Base-by-base conservation (phyloP, 1,140 invertebrate species). In the Rhizoglyphus robini region DNA sequence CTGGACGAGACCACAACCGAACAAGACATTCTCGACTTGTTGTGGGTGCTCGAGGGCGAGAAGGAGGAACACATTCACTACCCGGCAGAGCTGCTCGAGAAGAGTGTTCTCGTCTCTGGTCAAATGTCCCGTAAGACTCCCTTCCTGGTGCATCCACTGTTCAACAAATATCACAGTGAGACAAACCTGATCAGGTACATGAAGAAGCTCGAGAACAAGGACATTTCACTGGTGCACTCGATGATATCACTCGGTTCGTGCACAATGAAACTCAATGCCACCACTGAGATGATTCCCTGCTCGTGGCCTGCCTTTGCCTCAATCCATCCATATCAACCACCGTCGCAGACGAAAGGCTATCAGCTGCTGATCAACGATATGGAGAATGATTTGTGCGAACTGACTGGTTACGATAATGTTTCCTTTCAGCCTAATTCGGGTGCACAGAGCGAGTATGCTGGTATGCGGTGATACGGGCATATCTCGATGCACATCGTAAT, bases 201-300 rank as follows among this genome's bases (percentile, higher is more conserved):
- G 90, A 99, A 99, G 74, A 82, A 83, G 29, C 77, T 99, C 62
- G 96, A 99, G 77, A 99, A 99, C 73, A 98, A 96, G 78, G 96
- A 99, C 73, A 82, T 99, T 41, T 98, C 95, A 0, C 77, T 99
- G 15, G 94, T 97, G 0, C 96, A 99, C 75, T 97, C 93, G 0
- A 99, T 99, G 96, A 99, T 99, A 73, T 94, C 96, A 2, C 77
- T 99, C 73, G 96, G 96, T 20, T 99, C 95, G 0, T 99, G 96
- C 74, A 99, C 96, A 15, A 99, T 99, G 96, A 99, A 99, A 76
- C 76, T 99, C 0, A 99, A 99, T 74, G 88, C 90, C 13, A 96
- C 94, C 0, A 96, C 93, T 1, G 95, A 99, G 77, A 92, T 99
- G 88, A 92, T 96, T 85, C 79, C 94, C 0, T 94, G 91, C 71